Conservation (phyloP, 2,888 invertebrate genomes). For the Chalcosyrphus nemorum region DNA sequence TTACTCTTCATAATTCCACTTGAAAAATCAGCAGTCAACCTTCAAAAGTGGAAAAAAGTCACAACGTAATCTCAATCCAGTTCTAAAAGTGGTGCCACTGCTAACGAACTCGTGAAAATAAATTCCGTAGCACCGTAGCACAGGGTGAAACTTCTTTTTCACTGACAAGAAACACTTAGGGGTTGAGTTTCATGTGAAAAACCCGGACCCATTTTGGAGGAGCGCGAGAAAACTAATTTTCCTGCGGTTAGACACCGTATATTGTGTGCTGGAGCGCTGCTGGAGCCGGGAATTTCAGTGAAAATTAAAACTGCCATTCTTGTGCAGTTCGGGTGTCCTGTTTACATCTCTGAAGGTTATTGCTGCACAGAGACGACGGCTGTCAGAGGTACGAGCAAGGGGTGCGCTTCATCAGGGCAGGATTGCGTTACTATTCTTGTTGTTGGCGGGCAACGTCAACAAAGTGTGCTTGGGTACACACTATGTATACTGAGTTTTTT, state of each 20-base stretch:
- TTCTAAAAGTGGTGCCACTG: constrained; percentile 4
- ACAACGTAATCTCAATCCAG: constrained; percentile 18
- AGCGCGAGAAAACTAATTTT: constrained; percentile 32
- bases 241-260: constrained; percentile 12
- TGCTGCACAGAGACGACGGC: background rate
- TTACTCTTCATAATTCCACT: background rate
- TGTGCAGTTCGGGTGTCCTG: background rate
- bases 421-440: background rate
- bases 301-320: constrained; percentile 14
- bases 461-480: background rate
- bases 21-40: constrained; percentile 20
- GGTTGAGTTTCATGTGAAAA: background rate
- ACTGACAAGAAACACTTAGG: constrained; percentile 22
- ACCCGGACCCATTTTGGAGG: background rate
- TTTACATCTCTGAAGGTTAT: constrained; percentile 2
- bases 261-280: constrained; percentile 10
- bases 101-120: constrained; percentile 31
- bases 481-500: background rate
- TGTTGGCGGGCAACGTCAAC: background rate
- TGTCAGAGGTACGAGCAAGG: background rate
- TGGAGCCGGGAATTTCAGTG: background rate
- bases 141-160: background rate
- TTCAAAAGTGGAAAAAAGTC: constrained; percentile 4
- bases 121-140: constrained; percentile 18
- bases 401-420: background rate